phyloP scores from a whole-genome alignment of 1,140 invertebrate genomes.

The Pogonomyrmex californicus region DNA sequence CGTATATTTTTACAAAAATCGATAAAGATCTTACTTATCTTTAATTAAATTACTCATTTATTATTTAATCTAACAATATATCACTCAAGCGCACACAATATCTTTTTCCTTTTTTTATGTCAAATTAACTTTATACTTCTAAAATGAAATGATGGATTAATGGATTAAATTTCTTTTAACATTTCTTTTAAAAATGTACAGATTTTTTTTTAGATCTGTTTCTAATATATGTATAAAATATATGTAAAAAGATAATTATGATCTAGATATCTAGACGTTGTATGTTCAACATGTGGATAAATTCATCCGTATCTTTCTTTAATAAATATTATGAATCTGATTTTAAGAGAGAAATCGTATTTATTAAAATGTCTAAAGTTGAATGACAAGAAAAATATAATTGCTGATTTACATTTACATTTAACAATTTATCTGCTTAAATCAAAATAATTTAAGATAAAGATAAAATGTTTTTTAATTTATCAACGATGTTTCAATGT shows the following conservation, averaged over 20 bases:
- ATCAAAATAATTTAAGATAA: neutral
- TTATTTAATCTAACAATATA: neutral
- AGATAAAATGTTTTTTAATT: neutral
- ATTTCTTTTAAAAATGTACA: neutral
- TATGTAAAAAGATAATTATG: neutral
- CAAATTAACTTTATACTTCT: neutral
- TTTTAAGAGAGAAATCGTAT: neutral
- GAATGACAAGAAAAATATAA: neutral
- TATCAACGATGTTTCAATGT: conserved; percentile 49
- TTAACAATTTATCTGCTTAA: neutral
- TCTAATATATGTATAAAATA: neutral
- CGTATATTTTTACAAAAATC: neutral
- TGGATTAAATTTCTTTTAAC: conserved; percentile 9
- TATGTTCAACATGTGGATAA: no score
- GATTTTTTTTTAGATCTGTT: neutral
- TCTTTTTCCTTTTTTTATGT: neutral
- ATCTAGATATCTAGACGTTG: neutral
- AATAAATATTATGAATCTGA: neutral
- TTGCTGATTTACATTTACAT: neutral
- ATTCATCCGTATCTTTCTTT: neutral
- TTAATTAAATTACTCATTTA: neutral
- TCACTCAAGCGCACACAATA: neutral
- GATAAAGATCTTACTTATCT: neutral
- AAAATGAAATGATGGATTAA: neutral
- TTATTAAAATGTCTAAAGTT: neutral